phyloP scores from a whole-genome alignment of 2,113 vertebrate species.

The Calypte anna region DNA sequence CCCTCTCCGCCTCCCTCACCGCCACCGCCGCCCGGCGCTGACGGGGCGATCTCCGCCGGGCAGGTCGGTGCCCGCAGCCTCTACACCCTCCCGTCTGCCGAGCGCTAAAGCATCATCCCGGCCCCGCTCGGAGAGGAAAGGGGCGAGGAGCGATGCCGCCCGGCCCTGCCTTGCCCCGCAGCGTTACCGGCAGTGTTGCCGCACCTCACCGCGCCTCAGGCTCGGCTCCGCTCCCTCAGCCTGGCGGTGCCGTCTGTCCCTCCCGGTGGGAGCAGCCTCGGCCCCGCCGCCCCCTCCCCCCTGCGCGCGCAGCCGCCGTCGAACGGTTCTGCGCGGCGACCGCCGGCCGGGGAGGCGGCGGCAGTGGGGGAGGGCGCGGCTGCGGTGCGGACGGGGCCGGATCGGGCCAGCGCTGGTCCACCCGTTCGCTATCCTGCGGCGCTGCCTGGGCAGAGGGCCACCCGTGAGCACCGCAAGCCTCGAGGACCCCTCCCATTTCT shows the following conservation, averaged over 20 bases:
- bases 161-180: neutral
- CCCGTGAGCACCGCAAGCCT: too few relatives aligned
- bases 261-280: neutral
- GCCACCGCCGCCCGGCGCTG: neutral
- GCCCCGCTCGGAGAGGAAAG: neutral
- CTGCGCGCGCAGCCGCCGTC: neutral
- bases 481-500: too few relatives aligned
- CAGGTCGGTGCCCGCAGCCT: neutral
- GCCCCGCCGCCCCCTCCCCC: neutral
- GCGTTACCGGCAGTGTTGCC: neutral
- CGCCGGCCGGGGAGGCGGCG: neutral
- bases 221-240: neutral
- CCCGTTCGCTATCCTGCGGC: neutral
- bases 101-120: neutral
- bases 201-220: neutral
- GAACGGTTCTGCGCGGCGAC: neutral
- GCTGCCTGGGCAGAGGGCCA: too few relatives aligned
- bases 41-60: neutral
- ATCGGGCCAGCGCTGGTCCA: accelerated
- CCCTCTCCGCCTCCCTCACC: neutral
- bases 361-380: neutral
- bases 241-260: neutral
- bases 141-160: neutral
- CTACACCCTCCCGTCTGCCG: neutral
- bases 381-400: accelerated